phyloP scores from a whole-genome alignment of 2,113 vertebrate species.

The Malurus alboscapulatus region DNA sequence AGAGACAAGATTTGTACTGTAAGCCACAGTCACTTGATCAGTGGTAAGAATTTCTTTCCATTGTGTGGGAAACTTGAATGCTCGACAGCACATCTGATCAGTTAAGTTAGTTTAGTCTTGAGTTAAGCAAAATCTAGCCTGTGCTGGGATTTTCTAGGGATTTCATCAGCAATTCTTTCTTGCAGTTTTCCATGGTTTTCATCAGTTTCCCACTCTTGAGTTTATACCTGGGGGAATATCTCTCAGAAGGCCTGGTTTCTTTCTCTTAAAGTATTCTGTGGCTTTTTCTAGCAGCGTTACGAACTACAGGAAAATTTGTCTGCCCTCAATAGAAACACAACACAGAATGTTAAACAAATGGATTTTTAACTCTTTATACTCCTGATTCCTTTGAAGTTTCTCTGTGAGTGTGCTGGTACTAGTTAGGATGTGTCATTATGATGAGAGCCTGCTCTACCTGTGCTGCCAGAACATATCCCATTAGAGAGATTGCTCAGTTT shows the following conservation, averaged over 20 bases:
- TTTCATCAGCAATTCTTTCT: constrained; percentile 38
- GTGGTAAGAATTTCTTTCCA: background rate
- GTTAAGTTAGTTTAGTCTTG: background rate
- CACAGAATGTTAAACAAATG: background rate
- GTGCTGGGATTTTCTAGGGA: constrained; percentile 28
- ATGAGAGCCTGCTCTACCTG: background rate
- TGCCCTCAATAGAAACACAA: background rate
- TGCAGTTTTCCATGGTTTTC: background rate
- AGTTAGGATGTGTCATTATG: background rate
- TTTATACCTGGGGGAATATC: background rate
- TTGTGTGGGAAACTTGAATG: background rate
- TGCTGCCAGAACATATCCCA: background rate
- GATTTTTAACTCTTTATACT: background rate
- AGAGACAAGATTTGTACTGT: background rate
- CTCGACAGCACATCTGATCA: constrained; percentile 19
- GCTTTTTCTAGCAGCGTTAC: background rate
- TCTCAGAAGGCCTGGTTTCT: background rate
- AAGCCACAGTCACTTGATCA: background rate
- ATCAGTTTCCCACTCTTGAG: background rate
- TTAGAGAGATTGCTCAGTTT: background rate
- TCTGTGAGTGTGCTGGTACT: background rate
- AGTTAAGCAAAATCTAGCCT: background rate
- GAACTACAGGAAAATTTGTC: background rate
- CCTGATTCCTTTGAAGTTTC: background rate
- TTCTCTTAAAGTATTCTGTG: background rate